A percentile compares a stretch with the other conserved stretches of the same genome.
Evolutionary conservation across 2,888 invertebrate species (phyloP).

Genomic region (Vesta saturnalis): DNA sequence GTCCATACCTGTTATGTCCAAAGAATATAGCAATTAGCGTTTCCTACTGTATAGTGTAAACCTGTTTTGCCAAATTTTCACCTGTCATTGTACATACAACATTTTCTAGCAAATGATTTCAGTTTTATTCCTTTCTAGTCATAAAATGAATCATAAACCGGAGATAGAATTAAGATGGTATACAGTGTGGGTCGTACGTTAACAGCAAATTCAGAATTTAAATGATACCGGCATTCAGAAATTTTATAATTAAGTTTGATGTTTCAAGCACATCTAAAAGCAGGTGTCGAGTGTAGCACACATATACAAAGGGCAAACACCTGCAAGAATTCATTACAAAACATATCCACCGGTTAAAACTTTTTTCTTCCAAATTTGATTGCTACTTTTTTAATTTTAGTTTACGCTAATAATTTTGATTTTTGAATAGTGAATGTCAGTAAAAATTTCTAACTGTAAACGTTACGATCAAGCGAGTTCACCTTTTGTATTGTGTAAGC

Average conservation of each 20-base stretch:
- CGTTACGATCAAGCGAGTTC: conserved; percentile 17
- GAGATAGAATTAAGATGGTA: neutral
- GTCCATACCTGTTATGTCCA: conserved; percentile 47
- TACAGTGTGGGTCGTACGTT: neutral
- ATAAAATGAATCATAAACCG: neutral
- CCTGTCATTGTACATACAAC: neutral
- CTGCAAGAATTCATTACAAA: conserved; percentile 12
- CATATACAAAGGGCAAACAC: conserved; percentile 30
- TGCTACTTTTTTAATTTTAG: neutral
- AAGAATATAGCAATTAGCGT: conserved; percentile 23
- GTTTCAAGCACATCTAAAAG: conserved; percentile 10
- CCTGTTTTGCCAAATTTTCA: neutral
- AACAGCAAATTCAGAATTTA: neutral
- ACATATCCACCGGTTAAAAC: neutral
- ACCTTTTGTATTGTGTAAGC: conserved; percentile 31
- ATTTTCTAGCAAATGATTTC: neutral
- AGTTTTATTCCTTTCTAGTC: neutral
- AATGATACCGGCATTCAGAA: neutral
- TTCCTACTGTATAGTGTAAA: neutral
- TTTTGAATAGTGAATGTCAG: neutral
- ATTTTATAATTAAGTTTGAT: neutral
- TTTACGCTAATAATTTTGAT: neutral
- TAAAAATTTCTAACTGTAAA: conserved; percentile 25
- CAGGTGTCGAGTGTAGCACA: conserved; percentile 25
- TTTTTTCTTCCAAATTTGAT: neutral